Base-by-base conservation (phyloP, 2,888 invertebrate species). In the Arctia plantaginis region DNA sequence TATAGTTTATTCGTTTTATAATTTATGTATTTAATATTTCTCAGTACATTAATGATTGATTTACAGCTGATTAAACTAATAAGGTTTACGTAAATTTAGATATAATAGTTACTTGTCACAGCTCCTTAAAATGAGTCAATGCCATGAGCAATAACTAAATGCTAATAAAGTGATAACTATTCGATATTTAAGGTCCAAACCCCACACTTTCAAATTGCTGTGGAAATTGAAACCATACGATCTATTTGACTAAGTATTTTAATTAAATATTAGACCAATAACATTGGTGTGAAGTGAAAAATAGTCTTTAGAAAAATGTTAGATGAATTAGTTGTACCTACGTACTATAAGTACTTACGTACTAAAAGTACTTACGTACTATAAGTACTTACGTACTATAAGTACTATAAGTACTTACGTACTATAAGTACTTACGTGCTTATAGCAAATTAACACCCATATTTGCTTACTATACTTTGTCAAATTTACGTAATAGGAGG, bases 401-500 rank as follows among this genome's bases (percentile, higher is more conserved):
- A n/a, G n/a, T n/a, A n/a, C n/a, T n/a, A n/a, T n/a, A n/a, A n/a
- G n/a, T n/a, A n/a, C n/a, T n/a, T n/a, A n/a, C n/a, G n/a, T n/a
- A n/a, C n/a, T n/a, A n/a, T n/a, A n/a, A n/a, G n/a, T n/a, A n/a
- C n/a, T 39, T 10, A 41, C 12, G 12, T 59, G 15, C 7, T 27
- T 59, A 59, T n/a, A 55, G 55, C n/a, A 55, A n/a, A n/a, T 59
- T 59, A 59, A 59, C 55, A 55, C 55, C n/a, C 55, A n/a, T n/a
- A 55, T 27, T 59, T 59, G 13, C 15, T 3, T 13, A 27, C 27
- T 15, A 59, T 6, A 27, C 27, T 59, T 59, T 27, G 27, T 55
- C 51, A 2, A 23, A 55, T 6, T 55, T 12, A 12, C n/a, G 3
- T 55, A 51, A 51, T 20, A 51, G 51, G 51, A 51, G 2, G 23